Percentiles rank a stretch among this genome's conserved stretches.
Conservation (phyloP, 2,113 vertebrate genomes). For the Halcyon senegalensis region DNA sequence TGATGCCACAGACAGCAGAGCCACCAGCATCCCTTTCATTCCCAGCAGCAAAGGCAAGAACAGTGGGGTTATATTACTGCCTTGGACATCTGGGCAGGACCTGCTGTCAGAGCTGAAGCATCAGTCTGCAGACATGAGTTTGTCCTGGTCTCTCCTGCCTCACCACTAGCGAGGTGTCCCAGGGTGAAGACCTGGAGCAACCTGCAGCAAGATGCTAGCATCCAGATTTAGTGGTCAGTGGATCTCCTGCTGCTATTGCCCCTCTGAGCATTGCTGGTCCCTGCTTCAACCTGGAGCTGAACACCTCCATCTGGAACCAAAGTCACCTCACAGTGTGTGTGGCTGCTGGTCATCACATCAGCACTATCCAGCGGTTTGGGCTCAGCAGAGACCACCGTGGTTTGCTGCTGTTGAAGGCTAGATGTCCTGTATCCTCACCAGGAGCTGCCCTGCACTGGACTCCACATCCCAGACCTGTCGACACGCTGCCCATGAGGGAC, state of each 20-base stretch:
- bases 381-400: background rate
- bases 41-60: background rate
- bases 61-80: background rate
- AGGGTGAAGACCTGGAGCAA: too few species aligned
- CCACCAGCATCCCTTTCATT: background rate
- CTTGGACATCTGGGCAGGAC: background rate
- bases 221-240: background rate
- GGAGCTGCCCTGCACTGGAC: rapidly evolving
- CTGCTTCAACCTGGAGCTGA: background rate
- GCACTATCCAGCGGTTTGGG: background rate
- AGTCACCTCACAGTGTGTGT: background rate
- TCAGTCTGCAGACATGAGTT: background rate
- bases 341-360: background rate
- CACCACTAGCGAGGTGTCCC: background rate
- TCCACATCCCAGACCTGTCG: background rate
- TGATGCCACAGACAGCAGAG: background rate
- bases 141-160: background rate
- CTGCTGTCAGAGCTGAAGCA: background rate
- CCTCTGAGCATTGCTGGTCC: background rate
- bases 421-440: background rate
- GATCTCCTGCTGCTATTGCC: background rate
- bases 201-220: background rate
- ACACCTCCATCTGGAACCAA: background rate
- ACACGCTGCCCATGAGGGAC: rapidly evolving
- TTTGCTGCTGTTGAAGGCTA: background rate